Evolutionary conservation across 2,888 invertebrate genomes (phyloP).

Genomic region (Tenthredo notha): DNA sequence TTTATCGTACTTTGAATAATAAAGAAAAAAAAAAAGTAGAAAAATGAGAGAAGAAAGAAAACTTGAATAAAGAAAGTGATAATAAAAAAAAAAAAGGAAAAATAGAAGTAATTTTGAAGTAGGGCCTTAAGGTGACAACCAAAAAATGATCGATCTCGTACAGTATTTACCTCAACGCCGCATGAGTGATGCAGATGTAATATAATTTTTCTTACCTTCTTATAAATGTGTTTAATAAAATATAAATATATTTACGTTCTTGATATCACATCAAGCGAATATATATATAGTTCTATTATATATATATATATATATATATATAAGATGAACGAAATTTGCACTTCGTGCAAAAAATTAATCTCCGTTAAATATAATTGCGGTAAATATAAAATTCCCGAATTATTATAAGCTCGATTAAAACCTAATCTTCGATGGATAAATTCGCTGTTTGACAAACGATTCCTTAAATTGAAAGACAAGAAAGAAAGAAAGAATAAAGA

Average conservation of each 20-base stretch:
- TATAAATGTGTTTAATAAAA: slow-evolving; percentile 14
- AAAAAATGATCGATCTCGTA: slow-evolving; percentile 25
- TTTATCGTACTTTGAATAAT: background rate
- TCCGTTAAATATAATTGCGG: background rate
- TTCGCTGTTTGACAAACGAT: background rate
- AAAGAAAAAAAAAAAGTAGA: background rate
- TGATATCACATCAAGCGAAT: background rate
- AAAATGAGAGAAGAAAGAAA: background rate
- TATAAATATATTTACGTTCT: slow-evolving; percentile 1
- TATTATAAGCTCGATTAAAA: background rate
- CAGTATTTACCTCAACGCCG: background rate
- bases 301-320: no score
- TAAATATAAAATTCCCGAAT: background rate
- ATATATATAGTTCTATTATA: background rate
- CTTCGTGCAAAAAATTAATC: background rate
- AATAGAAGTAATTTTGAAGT: background rate
- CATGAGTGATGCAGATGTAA: slow-evolving; percentile 39
- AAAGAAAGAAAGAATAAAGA: slow-evolving; percentile 34
- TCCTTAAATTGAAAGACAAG: slow-evolving; percentile 7
- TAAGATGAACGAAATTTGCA: no score
- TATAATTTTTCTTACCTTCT: slow-evolving; percentile 4
- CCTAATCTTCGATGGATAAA: background rate
- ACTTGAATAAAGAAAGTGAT: background rate
- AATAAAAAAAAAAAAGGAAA: background rate
- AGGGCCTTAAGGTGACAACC: slow-evolving; percentile 6